Percentiles rank a stretch among this genome's conserved stretches.
phyloP scores from a whole-genome alignment of 2,797 vertebrate species.

The Enteromius fasciolatus region DNA sequence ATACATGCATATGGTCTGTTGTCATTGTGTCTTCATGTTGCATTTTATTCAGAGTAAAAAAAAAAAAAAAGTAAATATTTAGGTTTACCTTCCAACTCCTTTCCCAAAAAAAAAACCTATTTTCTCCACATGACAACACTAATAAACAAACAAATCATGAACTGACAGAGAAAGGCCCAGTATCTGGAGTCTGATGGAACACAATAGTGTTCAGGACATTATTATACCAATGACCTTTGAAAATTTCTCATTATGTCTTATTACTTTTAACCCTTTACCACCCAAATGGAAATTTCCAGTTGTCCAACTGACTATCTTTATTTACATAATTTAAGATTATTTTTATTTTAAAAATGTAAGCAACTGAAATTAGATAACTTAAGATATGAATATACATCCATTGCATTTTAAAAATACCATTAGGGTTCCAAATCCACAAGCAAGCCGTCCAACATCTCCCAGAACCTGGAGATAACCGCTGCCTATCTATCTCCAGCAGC shows the following conservation, averaged over 20 bases:
- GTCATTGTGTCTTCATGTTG: background rate
- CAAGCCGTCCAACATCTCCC: background rate
- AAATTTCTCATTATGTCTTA: background rate
- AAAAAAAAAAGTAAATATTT: background rate
- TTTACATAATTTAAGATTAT: too few relatives aligned
- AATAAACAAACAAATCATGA: background rate
- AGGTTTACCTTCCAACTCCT: too few relatives aligned
- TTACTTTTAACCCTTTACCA: background rate
- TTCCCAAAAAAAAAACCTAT: too few relatives aligned
- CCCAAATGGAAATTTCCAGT: too few relatives aligned
- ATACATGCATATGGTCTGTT: background rate
- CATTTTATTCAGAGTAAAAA: background rate
- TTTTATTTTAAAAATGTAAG: background rate
- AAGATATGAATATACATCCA: background rate
- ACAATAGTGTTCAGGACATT: background rate
- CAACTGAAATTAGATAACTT: background rate
- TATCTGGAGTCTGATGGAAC: background rate
- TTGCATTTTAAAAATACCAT: background rate
- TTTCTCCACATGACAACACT: too few relatives aligned
- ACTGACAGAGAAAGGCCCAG: background rate
- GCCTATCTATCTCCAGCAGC: conserved; percentile 7
- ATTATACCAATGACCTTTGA: background rate
- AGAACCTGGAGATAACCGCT: background rate
- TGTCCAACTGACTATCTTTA: too few relatives aligned
- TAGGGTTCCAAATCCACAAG: background rate